These are phyloP conservation scores for Prorops nasuta DNA, from an alignment of 1,140 invertebrate species.

Conservation along the genomic window DNA sequence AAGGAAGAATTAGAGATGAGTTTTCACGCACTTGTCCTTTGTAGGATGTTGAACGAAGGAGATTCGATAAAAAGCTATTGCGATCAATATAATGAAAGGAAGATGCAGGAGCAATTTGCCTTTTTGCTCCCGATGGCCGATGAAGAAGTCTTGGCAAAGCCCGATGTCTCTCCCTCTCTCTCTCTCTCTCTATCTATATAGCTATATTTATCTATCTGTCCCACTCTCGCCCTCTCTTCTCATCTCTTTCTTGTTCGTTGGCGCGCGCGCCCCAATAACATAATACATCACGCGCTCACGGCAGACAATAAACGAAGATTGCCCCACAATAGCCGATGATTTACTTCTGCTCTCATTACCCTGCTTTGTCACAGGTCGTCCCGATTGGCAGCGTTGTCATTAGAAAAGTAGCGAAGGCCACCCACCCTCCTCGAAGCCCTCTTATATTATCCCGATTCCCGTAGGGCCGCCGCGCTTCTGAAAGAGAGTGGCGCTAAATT, in stretches of 20 bases:
- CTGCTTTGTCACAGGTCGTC: slow-evolving; percentile 41
- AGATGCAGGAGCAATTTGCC: too few species aligned
- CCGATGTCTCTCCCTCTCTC: too few species aligned
- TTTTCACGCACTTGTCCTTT: too few species aligned
- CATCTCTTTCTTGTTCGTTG: too few species aligned
- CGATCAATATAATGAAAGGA: too few species aligned
- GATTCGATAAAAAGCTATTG: too few species aligned
- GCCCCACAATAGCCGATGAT: slow-evolving; percentile 51
- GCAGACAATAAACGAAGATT: slow-evolving; percentile 48
- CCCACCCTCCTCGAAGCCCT: slow-evolving; percentile 24
- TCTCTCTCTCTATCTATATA: too few species aligned
- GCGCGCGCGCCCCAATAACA: slow-evolving; percentile 44
- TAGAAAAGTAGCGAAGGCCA: slow-evolving; percentile 50
- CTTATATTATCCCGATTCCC: slow-evolving; percentile 39
- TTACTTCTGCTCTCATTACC: slow-evolving; percentile 52
- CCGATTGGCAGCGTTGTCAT: slow-evolving; percentile 38
- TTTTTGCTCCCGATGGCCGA: not conserved
- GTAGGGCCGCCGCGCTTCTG: slow-evolving; percentile 6
- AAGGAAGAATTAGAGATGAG: too few species aligned
- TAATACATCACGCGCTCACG: slow-evolving; percentile 44
- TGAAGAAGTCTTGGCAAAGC: not conserved
- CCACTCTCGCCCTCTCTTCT: too few species aligned
- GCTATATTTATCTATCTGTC: too few species aligned
- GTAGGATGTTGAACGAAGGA: too few species aligned
- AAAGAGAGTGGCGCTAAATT: slow-evolving; percentile 15